A percentile compares a stretch with the other conserved stretches of the same genome.
Conservation (phyloP, 2,888 invertebrate species). For the Eupithecia tripunctaria region DNA sequence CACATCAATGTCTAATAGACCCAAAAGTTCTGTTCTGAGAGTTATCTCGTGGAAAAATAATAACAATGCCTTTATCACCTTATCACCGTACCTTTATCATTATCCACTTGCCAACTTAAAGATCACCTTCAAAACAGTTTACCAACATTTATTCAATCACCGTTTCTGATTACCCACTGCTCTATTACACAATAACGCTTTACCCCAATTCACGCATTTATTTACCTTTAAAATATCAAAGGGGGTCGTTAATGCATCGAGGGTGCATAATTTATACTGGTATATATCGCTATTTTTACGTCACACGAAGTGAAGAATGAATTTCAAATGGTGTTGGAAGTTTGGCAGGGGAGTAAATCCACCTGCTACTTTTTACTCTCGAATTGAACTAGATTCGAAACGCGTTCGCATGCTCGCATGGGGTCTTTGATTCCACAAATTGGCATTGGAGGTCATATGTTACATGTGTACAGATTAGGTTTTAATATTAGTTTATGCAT, state of each 20-base stretch:
- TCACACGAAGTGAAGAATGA: slow-evolving; percentile 83
- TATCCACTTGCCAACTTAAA: background rate
- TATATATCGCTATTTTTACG: slow-evolving; percentile 81
- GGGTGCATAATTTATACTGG: slow-evolving; percentile 83
- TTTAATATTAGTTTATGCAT: no score
- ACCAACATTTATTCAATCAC: slow-evolving; percentile 40
- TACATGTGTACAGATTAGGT: no score
- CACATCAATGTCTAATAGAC: no score
- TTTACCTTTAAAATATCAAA: slow-evolving; percentile 73
- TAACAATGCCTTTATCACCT: no score
- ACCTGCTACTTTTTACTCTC: slow-evolving; percentile 53
- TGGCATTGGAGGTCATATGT: no score
- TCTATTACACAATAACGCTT: slow-evolving; percentile 64
- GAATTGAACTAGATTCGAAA: slow-evolving; percentile 6
- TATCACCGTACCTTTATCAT: no score
- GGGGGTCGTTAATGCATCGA: slow-evolving; percentile 74
- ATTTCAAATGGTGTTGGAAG: slow-evolving; percentile 83
- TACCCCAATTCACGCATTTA: slow-evolving; percentile 63
- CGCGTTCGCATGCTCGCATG: background rate
- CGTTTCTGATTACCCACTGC: slow-evolving; percentile 41
- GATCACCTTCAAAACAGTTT: slow-evolving; percentile 20
- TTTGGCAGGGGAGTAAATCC: slow-evolving; percentile 79
- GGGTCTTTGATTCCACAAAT: background rate
- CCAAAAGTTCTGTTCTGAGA: no score
- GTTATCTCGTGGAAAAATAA: no score